A percentile compares a stretch with the other conserved stretches of the same genome.
These are phyloP conservation scores for Synanthedon formicaeformis DNA, from an alignment of 2,888 invertebrate species.

Conservation along the genomic window DNA sequence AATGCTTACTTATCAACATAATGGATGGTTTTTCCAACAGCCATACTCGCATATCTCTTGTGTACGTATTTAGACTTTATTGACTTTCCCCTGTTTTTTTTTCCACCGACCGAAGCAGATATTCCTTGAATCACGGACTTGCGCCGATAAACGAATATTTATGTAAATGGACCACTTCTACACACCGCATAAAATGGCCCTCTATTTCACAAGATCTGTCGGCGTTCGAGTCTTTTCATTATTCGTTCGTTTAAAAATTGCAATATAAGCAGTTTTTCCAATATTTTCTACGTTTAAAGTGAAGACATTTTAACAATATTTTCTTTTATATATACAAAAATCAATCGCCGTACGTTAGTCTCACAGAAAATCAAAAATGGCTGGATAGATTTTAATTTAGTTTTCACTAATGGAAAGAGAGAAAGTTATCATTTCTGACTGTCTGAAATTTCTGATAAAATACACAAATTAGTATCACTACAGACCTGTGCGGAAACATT, in stretches of 20 bases:
- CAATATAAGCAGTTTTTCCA: neutral
- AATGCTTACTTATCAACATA: neutral
- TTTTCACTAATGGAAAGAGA: no score
- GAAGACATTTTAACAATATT: no score
- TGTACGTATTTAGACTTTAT: slow-evolving; percentile 11
- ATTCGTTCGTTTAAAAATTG: slow-evolving; percentile 18
- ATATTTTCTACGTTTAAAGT: no score
- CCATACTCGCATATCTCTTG: neutral
- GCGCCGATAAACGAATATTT: slow-evolving; percentile 54
- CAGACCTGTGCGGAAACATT: no score
- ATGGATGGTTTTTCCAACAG: neutral
- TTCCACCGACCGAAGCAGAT: slow-evolving; percentile 29
- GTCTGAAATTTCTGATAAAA: no score
- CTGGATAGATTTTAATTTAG: no score
- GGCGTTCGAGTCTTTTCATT: slow-evolving; percentile 26
- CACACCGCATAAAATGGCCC: slow-evolving; percentile 31
- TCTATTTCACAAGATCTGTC: slow-evolving; percentile 26
- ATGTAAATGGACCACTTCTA: slow-evolving; percentile 42
- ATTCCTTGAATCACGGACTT: slow-evolving; percentile 40
- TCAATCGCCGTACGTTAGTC: no score
- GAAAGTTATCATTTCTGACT: no score
- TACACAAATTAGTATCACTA: no score
- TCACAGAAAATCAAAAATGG: no score
- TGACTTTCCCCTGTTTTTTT: slow-evolving; percentile 21
- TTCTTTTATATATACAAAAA: no score